phyloP scores from a whole-genome alignment of 2,888 invertebrate genomes.

The Orchesella flavescens region DNA sequence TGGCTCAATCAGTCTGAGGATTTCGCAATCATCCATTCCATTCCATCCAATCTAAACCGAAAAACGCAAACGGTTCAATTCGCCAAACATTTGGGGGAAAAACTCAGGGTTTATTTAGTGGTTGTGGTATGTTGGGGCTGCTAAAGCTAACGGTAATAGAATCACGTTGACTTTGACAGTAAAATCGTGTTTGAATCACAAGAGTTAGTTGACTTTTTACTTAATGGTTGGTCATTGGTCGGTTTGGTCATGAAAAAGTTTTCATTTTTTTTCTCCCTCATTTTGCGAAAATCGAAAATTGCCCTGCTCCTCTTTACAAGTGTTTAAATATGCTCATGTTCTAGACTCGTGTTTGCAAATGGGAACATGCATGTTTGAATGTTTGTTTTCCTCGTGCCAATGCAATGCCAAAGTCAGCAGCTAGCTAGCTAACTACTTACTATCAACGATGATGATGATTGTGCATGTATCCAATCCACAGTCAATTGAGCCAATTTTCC shows the following conservation, averaged over 20 bases:
- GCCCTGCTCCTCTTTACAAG: conserved; percentile 12
- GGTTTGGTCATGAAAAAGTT: background rate
- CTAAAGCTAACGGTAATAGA: background rate
- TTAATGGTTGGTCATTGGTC: background rate
- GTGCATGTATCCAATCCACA: conserved; percentile 27
- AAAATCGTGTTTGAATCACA: conserved; percentile 2
- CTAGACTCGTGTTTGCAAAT: background rate
- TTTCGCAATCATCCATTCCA: conserved; percentile 27
- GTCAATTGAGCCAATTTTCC: conserved; percentile 62
- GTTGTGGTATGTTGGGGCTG: too few relatives aligned
- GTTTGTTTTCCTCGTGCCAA: too few relatives aligned
- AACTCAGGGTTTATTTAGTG: background rate
- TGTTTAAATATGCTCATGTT: background rate
- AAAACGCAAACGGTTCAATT: background rate
- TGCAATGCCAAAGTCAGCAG: too few relatives aligned
- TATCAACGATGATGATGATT: conserved; percentile 11
- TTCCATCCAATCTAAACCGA: background rate
- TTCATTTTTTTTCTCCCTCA: background rate
- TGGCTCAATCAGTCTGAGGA: conserved; percentile 42
- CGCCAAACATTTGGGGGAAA: background rate
- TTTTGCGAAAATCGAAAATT: conserved; percentile 37
- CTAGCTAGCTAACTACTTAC: too few relatives aligned
- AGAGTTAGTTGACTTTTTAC: conserved; percentile 19
- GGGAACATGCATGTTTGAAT: background rate
- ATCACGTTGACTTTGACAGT: conserved; percentile 21